Percentiles rank a stretch among this genome's conserved stretches.
Evolutionary conservation across 2,113 vertebrate genomes (phyloP).

Genomic region (Casuarius casuarius): DNA sequence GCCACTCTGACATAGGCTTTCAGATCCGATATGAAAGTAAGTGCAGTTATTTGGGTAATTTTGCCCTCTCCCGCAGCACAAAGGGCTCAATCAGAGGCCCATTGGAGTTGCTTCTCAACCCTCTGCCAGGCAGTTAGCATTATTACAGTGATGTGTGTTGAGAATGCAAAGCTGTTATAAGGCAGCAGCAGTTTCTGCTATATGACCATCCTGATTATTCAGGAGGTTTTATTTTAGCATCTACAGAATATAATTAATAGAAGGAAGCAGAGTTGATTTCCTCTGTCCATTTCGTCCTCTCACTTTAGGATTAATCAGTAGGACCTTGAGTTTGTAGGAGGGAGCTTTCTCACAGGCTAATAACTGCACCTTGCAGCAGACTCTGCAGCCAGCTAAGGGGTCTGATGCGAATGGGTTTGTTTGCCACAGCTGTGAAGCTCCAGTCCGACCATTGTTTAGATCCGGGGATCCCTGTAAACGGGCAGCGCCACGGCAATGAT

Average conservation of each 20-base stretch:
- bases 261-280: neutral
- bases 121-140: neutral
- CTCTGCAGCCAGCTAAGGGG: fast-evolving
- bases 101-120: fast-evolving
- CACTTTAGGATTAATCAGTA: neutral
- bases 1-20: conserved; percentile 96
- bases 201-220: neutral
- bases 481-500: conserved; percentile 93
- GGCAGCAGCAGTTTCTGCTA: neutral
- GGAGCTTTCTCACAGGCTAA: fast-evolving
- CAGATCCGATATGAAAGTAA: conserved; percentile 98
- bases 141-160: neutral
- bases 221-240: neutral
- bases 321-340: fast-evolving
- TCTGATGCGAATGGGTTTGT: neutral
- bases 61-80: neutral
- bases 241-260: neutral
- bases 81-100: neutral
- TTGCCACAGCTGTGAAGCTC: conserved; percentile 87
- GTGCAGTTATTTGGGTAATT: neutral
- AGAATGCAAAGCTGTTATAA: neutral
- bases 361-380: neutral
- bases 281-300: neutral
- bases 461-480: conserved; percentile 94
- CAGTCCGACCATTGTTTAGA: conserved; percentile 97